Evolutionary conservation across 2,888 invertebrate genomes (phyloP), one percentile per base, ranked within the genome.

Genomic region (Salticus scenicus): DNA sequence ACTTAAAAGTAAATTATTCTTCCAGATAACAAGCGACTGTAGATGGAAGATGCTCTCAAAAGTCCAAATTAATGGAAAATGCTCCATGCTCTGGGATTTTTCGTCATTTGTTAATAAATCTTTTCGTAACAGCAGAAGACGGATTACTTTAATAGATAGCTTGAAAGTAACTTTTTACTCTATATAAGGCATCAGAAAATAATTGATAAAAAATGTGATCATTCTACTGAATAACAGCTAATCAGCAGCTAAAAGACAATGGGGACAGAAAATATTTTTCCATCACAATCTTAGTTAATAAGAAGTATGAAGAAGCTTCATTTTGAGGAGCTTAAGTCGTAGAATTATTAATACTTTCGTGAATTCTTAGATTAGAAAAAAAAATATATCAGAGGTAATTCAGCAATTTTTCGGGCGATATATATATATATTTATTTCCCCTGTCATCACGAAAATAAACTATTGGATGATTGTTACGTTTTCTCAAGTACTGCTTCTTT

Each of bases 171-270:
- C 10, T 47, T 37, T 37, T 14, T 17, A 10, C 47, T n/a, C n/a
- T n/a, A 47, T 10, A 10, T 47, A 12, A n/a, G 2, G 12, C n/a
- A 47, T 47, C n/a, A 14, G 7, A 47, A 47, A 47, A 47, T 47
- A 47, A 47, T 47, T 47, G 47, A 47, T 7, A n/a, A n/a, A 5
- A 47, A 47, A 47, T 47, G 47, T 47, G 47, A 47, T 47, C 47
- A 47, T 47, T 47, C 17, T 1, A 14, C 17, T 37, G 47, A 47
- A 47, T 10, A n/a, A 14, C 47, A 47, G 47, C 17, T 47, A 47
- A 47, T 47, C 47, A 47, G 47, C 47, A 47, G 47, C 47, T 47
- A 47, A 47, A n/a, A 47, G n/a, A n/a, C 47, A 47, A n/a, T 12
- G 17, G 47, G 17, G n/a, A 47, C 37, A 7, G n/a, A 17, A 47